A percentile compares a stretch with the other conserved stretches of the same genome.
Conservation (phyloP, 2,888 invertebrate species). For the Eubasilissa splendida region DNA sequence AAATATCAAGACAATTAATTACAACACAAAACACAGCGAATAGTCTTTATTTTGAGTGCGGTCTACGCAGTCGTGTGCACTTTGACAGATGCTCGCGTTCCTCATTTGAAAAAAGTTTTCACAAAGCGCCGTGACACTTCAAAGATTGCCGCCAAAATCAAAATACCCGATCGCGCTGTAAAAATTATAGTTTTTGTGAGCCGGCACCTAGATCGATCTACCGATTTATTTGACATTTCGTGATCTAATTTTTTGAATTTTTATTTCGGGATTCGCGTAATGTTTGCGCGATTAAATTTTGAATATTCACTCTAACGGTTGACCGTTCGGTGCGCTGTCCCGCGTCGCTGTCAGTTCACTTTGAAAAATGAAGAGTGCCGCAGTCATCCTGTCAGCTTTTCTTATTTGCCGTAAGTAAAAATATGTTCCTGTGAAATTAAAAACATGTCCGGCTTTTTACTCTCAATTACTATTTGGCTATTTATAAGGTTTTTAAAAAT, state of each 20-base stretch:
- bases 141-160: conserved; percentile 25
- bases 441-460: too few relatives aligned
- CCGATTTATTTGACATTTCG: conserved; percentile 18
- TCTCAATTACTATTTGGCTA: too few relatives aligned
- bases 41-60: conserved; percentile 22
- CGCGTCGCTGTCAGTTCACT: conserved; percentile 21
- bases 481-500: too few relatives aligned
- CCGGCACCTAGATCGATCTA: neutral
- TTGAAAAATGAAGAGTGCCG: conserved; percentile 41
- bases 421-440: too few relatives aligned
- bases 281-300: conserved; percentile 27
- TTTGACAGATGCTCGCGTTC: conserved; percentile 13
- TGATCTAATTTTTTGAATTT: neutral
- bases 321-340: conserved; percentile 6
- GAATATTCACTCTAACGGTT: neutral
- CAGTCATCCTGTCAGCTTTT: conserved; percentile 18
- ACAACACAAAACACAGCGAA: conserved; percentile 5
- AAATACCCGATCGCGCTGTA: neutral
- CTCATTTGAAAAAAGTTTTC: conserved; percentile 13
- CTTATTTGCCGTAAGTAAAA: conserved; percentile 38
- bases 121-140: conserved; percentile 10
- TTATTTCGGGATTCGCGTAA: conserved; percentile 25
- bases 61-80: neutral
- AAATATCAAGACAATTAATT: conserved; percentile 27
- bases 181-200: conserved; percentile 5